Evolutionary conservation across 2,797 vertebrate genomes (phyloP).

Genomic region (Oceanodroma leucorhoa): DNA sequence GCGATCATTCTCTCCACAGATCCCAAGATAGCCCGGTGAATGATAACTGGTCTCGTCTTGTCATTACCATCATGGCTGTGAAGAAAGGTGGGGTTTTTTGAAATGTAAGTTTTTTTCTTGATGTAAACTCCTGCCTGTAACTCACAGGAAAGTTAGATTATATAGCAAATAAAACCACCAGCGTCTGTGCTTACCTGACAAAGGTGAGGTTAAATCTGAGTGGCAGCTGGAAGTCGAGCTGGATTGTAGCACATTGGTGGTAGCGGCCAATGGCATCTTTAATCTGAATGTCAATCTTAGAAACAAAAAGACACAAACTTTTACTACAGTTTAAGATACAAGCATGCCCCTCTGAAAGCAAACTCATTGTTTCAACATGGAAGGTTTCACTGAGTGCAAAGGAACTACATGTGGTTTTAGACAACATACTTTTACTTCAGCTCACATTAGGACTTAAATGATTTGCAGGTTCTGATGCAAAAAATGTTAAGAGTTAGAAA

Average conservation of each 20-base stretch:
- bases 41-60: slow-evolving; percentile 93
- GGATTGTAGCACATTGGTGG: slow-evolving; percentile 97
- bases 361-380: neutral
- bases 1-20: slow-evolving; percentile 98
- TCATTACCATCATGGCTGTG: slow-evolving; percentile 91
- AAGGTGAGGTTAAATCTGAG: slow-evolving; percentile 94
- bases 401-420: neutral
- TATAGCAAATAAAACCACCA: neutral
- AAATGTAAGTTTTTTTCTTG: neutral
- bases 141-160: neutral
- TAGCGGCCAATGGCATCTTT: slow-evolving; percentile 97
- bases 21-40: slow-evolving; percentile 95
- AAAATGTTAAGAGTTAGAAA: neutral
- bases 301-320: neutral
- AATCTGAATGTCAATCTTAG: slow-evolving; percentile 96
- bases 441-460: neutral
- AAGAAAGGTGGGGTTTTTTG: neutral
- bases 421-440: neutral
- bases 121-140: neutral
- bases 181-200: slow-evolving; percentile 82
- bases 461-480: neutral
- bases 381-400: neutral
- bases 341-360: neutral
- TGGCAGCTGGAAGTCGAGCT: slow-evolving; percentile 95
- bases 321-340: neutral